These are phyloP conservation scores for Catagonus wagneri DNA, from an alignment of 2,113 vertebrate genomes.

Conservation along the genomic window DNA sequence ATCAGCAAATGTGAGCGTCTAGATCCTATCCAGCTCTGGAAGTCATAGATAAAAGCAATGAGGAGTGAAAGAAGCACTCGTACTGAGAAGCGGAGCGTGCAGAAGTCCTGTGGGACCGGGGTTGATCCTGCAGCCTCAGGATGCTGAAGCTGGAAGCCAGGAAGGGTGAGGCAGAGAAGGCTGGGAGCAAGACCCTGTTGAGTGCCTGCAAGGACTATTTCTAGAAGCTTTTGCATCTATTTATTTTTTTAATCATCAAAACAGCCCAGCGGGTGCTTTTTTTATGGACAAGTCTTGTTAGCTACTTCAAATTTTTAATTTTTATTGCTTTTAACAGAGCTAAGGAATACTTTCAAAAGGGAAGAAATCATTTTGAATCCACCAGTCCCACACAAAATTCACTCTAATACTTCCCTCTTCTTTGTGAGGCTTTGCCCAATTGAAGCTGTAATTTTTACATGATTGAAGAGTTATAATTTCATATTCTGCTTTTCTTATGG, in stretches of 20 bases:
- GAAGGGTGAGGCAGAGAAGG: neutral
- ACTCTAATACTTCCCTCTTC: neutral
- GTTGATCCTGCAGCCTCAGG: constrained; percentile 45
- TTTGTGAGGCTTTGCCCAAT: neutral
- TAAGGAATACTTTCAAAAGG: constrained; percentile 63
- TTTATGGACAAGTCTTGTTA: constrained; percentile 76
- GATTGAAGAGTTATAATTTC: neutral
- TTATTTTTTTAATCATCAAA: constrained; percentile 75
- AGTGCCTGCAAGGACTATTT: constrained; percentile 20
- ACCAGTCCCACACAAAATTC: neutral
- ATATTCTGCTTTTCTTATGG: constrained; percentile 43
- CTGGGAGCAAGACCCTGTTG: neutral
- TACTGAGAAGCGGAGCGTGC: neutral
- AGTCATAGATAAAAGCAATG: constrained; percentile 9
- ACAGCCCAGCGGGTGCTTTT: constrained; percentile 70
- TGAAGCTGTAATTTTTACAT: neutral
- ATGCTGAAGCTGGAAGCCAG: neutral
- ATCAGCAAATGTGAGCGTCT: neutral
- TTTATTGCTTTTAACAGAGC: constrained; percentile 68
- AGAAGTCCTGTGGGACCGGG: neutral
- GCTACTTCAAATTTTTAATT: constrained; percentile 67
- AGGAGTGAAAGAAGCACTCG: neutral
- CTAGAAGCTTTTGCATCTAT: constrained; percentile 64
- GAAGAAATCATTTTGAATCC: constrained; percentile 20
- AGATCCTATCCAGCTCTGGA: neutral